These are phyloP conservation scores for Peromyscus leucopus DNA, from an alignment of 2,113 vertebrate species.

Conservation along the genomic window DNA sequence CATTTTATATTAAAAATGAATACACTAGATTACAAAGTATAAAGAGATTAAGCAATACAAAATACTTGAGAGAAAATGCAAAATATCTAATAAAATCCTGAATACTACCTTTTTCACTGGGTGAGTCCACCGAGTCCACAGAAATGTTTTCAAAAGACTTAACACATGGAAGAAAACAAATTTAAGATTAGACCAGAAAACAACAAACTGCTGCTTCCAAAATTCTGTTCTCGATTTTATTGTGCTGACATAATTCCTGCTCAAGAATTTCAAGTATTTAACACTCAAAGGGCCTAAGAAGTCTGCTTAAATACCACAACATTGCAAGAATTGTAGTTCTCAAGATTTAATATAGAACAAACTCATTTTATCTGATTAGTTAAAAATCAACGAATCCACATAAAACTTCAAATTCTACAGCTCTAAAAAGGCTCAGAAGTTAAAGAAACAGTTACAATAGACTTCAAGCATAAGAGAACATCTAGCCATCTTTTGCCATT, in stretches of 20 bases:
- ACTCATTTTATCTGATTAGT: constrained; percentile 35
- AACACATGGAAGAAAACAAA: constrained; percentile 80
- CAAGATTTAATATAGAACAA: constrained; percentile 67
- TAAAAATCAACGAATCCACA: constrained; percentile 53
- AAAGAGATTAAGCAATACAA: constrained; percentile 27
- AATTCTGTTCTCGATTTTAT: constrained; percentile 32
- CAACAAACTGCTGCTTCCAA: constrained; percentile 62
- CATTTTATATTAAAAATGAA: constrained; percentile 42
- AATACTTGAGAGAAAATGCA: background rate
- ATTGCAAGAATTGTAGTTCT: constrained; percentile 47
- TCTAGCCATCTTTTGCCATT: background rate
- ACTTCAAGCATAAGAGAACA: background rate
- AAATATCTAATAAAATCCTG: constrained; percentile 81
- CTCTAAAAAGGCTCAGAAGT: constrained; percentile 61
- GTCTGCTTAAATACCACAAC: constrained; percentile 68
- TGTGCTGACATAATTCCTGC: constrained; percentile 60
- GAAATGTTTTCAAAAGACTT: constrained; percentile 97
- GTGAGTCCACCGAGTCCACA: constrained; percentile 93
- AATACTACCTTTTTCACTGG: constrained; percentile 94
- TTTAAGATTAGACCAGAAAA: constrained; percentile 76
- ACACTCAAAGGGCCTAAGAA: constrained; percentile 41
- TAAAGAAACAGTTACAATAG: constrained; percentile 41
- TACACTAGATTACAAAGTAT: constrained; percentile 22
- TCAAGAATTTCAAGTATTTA: constrained; percentile 73
- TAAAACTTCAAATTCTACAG: constrained; percentile 47